Conservation (phyloP, 2,113 vertebrate genomes). For the Pongo abelii region DNA sequence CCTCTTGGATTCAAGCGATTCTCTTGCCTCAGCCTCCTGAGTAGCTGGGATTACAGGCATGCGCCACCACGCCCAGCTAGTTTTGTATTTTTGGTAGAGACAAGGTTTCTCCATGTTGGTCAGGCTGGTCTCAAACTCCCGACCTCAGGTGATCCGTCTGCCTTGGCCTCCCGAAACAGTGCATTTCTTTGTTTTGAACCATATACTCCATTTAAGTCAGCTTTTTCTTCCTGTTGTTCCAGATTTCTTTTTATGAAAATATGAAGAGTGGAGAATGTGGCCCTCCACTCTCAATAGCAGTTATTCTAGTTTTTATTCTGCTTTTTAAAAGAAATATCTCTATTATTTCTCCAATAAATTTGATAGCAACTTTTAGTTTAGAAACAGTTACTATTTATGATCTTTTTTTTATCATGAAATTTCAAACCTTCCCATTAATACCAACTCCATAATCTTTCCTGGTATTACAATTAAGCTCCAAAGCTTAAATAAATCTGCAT, state of each 20-base stretch:
- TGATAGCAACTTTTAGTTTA: background rate
- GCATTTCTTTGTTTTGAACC: conserved; percentile 7
- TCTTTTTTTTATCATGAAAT: background rate
- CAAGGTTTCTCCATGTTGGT: too few relatives aligned
- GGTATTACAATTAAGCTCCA: background rate
- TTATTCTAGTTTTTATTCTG: background rate
- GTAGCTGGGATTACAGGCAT: too few relatives aligned
- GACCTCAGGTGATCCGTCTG: too few relatives aligned
- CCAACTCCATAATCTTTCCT: background rate
- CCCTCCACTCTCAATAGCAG: background rate
- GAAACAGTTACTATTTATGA: background rate
- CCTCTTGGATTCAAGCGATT: too few relatives aligned
- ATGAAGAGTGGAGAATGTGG: background rate
- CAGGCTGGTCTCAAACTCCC: too few relatives aligned
- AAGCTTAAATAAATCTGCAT: background rate
- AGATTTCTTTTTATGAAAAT: conserved; percentile 10
- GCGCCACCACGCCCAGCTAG: too few relatives aligned
- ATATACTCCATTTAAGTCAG: background rate
- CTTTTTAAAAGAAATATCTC: conserved; percentile 1
- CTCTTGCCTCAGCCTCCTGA: too few relatives aligned
- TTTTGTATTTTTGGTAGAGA: too few relatives aligned
- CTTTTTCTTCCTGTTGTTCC: background rate
- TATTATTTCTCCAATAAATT: conserved; percentile 14
- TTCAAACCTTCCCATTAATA: background rate
- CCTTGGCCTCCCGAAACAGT: background rate